Evolutionary conservation across 2,888 invertebrate genomes (phyloP), one percentile per base, ranked within the genome.

Genomic region (Cheilosia impressa): DNA sequence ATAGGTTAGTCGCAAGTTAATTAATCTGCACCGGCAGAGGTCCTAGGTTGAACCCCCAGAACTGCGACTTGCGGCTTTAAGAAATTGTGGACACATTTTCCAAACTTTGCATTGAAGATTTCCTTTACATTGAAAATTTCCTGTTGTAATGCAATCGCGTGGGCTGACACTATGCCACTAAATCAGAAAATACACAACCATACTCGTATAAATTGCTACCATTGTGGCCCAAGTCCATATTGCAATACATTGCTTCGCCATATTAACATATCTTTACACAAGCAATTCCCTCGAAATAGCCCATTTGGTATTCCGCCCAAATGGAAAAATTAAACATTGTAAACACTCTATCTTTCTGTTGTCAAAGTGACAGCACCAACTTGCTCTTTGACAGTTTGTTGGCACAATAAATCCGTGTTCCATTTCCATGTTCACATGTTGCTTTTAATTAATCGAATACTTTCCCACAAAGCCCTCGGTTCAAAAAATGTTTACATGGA

Each of bases 361-460:
- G 53, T 60, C n/a, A 34, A 31, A 41, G 13, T 43, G 72, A 52
- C 71, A 58, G 19, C 57, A 34, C 9, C 34, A 43, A 15, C 65
- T 66, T 43, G 34, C 24, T 53, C 7, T 52, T 47, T 68, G 34
- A 53, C 55, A 34, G 58, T 58, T 73, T 55, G 62, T 63, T 47
- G 73, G 63, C 60, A 47, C 66, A 52, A 66, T 66, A 66, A 66
- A 66, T 31, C 58, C 75, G 17, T 66, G 38, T 38, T 38, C 13
- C 38, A 38, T 38, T 38, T 31, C 58, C 75, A 24, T 58, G 75
- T 66, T 66, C 31, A 50, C 66, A 75, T 55, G 41, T 27, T n/a
- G 65, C 17, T 22, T 66, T 76, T 68, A 77, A 75, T 75, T 65
- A 65, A 68, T 68, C 68, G 60, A 62, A 60, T 45, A 43, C 76